Percentiles rank a stretch among this genome's conserved stretches.
These are phyloP conservation scores for Drosophila neoperkinsi DNA, from an alignment of 2,888 invertebrate genomes.

Conservation along the genomic window DNA sequence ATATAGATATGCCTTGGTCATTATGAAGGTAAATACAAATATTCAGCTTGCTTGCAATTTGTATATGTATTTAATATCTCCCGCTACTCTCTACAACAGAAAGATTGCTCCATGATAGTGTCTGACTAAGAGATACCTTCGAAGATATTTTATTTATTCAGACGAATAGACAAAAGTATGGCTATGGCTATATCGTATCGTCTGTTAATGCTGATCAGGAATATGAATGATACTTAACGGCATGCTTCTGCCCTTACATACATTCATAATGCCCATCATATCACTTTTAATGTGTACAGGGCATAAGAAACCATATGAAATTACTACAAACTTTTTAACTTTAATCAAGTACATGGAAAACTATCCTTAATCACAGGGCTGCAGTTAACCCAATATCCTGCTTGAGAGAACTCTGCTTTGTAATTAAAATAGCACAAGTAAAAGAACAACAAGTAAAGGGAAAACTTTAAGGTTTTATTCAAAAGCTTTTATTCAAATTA, in stretches of 20 bases:
- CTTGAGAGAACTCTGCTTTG: not conserved
- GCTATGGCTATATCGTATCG: too few relatives aligned
- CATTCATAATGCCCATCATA: not conserved
- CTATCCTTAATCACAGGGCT: not conserved
- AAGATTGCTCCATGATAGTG: not conserved
- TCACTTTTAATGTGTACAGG: not conserved
- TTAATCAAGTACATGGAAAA: not conserved
- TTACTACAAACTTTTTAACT: not conserved
- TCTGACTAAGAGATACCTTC: too few relatives aligned
- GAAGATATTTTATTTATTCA: not conserved
- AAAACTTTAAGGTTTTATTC: conserved; percentile 9
- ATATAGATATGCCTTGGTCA: too few relatives aligned
- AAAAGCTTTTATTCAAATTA: conserved; percentile 6
- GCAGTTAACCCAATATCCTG: not conserved
- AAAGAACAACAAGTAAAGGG: not conserved
- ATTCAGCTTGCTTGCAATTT: too few relatives aligned
- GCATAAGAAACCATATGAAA: not conserved
- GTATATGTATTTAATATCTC: too few relatives aligned
- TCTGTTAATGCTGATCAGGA: not conserved
- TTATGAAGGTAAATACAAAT: too few relatives aligned
- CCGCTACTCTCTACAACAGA: too few relatives aligned
- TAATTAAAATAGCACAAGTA: not conserved
- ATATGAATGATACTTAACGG: not conserved
- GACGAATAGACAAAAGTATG: not conserved
- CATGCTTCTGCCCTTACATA: not conserved